Base-by-base conservation (phyloP, 2,888 invertebrate genomes). In the Prostheceraeus crozeri region DNA sequence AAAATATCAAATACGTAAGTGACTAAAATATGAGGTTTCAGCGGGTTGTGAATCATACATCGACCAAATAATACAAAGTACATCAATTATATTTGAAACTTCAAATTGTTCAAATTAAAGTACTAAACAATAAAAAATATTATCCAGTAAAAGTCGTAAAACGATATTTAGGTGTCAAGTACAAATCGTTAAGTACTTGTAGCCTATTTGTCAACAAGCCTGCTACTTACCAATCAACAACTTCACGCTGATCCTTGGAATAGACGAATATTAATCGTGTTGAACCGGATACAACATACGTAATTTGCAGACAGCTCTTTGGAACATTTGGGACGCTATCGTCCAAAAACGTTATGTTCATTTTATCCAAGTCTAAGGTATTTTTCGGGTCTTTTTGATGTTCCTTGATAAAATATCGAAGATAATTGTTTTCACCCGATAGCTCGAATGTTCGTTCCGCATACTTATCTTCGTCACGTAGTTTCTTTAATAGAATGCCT, bases 261-360 rank as follows among this genome's bases (percentile, higher is more conserved):
- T 87, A 86, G 1, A 89, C 84, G 73, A 85, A 90, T 67, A 90
- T 84, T 71, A 88, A 88, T 64, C 89, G 78, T 1, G 89, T 89
- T 1, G 84, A 83, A 1, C 87, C 87, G 63, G 87, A 86, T 71
- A 86, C 86, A 74, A 87, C 81, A 71, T 84, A 89, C 1, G 87
- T 86, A 35, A 90, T 77, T 78, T 89, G 89, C 76, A 89, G 33
- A 1, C 25, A 25, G 55, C 36, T 55, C 21, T 14, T n/a, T 10
- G 35, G 55, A 16, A 35, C 55, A 14, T 55, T 46, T 14, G 36
- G 25, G 21, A 36, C 55, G 2, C 16, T 19, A 14, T 46, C 55
- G 14, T 45, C 36, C 16, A 48, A 85, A 72, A 89, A 86, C 16
- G 84, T 84, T 16, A 87, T 85, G 72, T 87, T 89, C 62, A 89